Conservation (phyloP, 2,888 invertebrate genomes). For the Tipula lateralis region DNA sequence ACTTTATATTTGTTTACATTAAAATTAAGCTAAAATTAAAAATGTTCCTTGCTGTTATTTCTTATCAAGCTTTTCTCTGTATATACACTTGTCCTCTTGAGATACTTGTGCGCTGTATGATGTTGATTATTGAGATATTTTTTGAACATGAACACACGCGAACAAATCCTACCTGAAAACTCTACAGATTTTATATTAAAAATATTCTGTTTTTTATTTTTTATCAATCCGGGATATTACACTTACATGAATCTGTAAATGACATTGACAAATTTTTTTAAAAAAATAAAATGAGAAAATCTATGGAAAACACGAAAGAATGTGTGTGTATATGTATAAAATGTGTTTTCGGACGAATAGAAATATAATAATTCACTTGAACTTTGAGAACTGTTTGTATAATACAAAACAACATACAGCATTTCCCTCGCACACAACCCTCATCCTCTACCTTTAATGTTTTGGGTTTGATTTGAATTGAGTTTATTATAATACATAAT, state of each 20-base stretch:
- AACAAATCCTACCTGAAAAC: conserved; percentile 5
- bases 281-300: background rate
- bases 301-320: background rate
- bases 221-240: conserved; percentile 24
- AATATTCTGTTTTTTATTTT: conserved; percentile 2
- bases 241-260: conserved; percentile 19
- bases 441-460: background rate
- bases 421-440: background rate
- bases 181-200: background rate
- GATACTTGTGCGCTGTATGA: background rate
- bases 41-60: background rate
- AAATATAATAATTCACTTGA: background rate
- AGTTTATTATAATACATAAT: background rate
- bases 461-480: background rate
- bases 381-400: background rate
- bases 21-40: background rate
- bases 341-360: background rate
- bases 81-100: background rate
- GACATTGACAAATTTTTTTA: background rate
- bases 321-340: background rate
- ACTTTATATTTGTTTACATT: background rate
- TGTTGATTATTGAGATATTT: background rate
- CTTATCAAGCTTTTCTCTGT: background rate
- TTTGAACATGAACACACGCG: background rate
- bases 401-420: background rate